Percentiles rank a stretch among this genome's conserved stretches.
Evolutionary conservation across 2,797 vertebrate genomes (phyloP).

Genomic region (Natrix natrix): DNA sequence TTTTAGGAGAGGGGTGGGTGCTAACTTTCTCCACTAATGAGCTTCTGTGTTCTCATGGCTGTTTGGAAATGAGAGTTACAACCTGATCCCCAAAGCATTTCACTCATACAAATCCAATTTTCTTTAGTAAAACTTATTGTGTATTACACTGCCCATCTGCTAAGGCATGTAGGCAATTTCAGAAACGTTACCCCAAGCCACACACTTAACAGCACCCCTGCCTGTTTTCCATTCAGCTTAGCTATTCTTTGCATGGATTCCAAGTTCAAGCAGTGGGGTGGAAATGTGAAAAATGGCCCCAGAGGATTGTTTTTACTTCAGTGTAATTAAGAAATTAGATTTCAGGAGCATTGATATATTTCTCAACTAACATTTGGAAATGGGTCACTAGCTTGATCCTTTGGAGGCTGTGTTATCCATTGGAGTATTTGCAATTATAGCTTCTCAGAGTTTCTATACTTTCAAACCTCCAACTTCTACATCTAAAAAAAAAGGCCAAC

Average conservation of each 20-base stretch:
- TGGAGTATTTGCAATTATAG: slow-evolving; percentile 1
- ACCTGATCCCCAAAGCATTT: slow-evolving; percentile 13
- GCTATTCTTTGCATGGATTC: slow-evolving; percentile 9
- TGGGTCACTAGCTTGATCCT: not conserved
- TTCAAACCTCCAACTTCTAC: slow-evolving; percentile 23
- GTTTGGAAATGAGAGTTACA: slow-evolving; percentile 1
- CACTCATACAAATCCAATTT: not conserved
- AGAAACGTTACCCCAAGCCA: slow-evolving; percentile 10
- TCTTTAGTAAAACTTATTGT: slow-evolving; percentile 6
- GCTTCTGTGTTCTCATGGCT: not conserved
- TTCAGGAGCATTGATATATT: slow-evolving; percentile 2
- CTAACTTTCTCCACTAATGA: not conserved
- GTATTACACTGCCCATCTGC: not conserved
- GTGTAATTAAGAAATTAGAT: slow-evolving; percentile 35
- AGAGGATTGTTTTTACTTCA: not conserved
- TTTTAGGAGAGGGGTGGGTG: too few species aligned
- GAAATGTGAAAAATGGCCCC: not conserved
- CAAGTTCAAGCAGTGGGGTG: not conserved
- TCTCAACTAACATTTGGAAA: not conserved
- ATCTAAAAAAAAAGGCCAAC: accelerated
- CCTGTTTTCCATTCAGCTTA: slow-evolving; percentile 3
- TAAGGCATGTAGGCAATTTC: slow-evolving; percentile 1
- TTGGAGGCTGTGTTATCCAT: not conserved
- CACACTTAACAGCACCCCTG: not conserved
- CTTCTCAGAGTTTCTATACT: not conserved